Evolutionary conservation across 2,797 vertebrate genomes (phyloP).

Genomic region (Enteromius trimaculatus): DNA sequence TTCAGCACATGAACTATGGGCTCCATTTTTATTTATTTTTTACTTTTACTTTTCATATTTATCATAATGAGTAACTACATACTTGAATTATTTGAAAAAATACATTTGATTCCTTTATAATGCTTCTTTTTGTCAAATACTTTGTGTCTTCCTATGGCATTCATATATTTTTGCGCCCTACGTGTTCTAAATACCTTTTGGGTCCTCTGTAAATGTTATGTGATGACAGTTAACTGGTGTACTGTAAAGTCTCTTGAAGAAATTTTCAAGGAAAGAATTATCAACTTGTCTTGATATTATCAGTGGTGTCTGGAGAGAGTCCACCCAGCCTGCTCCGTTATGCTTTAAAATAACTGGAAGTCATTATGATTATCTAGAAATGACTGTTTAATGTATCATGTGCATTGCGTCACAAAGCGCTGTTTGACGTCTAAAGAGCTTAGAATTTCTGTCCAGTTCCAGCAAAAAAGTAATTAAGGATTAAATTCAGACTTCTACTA

Average conservation of each 20-base stretch:
- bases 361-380: conserved; percentile 9
- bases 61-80: background rate
- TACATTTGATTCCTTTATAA: background rate
- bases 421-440: background rate
- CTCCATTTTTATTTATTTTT: background rate
- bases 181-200: background rate
- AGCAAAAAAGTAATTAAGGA: background rate
- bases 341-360: conserved; percentile 21
- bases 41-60: background rate
- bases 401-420: background rate
- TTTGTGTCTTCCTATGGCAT: background rate
- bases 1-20: background rate
- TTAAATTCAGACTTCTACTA: background rate
- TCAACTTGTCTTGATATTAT: background rate
- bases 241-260: background rate
- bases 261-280: background rate
- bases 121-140: background rate
- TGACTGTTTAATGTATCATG: conserved; percentile 13
- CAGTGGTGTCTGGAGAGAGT: conserved; percentile 4
- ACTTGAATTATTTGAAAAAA: background rate
- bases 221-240: background rate
- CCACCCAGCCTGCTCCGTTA: background rate
- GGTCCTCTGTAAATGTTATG: background rate
- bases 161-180: background rate
- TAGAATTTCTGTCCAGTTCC: background rate